Percentiles rank a stretch among this genome's conserved stretches.
These are phyloP conservation scores for Drosophila ochracea DNA, from an alignment of 2,888 invertebrate species.

Conservation along the genomic window DNA sequence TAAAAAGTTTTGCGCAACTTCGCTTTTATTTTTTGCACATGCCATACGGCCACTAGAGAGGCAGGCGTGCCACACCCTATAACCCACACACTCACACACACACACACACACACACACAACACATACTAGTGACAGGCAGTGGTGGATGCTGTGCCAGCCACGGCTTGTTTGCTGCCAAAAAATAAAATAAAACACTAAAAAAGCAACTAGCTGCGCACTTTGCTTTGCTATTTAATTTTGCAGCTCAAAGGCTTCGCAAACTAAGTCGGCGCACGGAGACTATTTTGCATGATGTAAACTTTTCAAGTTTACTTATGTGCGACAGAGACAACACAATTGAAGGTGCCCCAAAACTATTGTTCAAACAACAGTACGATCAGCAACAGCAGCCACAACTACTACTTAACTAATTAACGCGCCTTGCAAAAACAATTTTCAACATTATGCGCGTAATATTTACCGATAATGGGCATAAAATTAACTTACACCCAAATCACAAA, in stretches of 20 bases:
- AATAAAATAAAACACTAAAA: slow-evolving; percentile 26
- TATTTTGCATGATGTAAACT: slow-evolving; percentile 56
- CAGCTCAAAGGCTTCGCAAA: slow-evolving; percentile 74
- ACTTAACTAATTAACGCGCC: slow-evolving; percentile 50
- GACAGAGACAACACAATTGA: slow-evolving; percentile 58
- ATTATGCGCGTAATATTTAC: slow-evolving; percentile 24
- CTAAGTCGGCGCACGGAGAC: slow-evolving; percentile 42
- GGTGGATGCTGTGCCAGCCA: slow-evolving; percentile 72
- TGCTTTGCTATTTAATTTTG: slow-evolving; percentile 80
- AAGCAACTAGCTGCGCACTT: slow-evolving; percentile 62
- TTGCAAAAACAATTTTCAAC: slow-evolving; percentile 23
- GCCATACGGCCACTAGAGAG: slow-evolving; percentile 46
- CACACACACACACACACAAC: slow-evolving; percentile 29
- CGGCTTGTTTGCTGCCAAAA: slow-evolving; percentile 77
- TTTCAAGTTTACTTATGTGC: slow-evolving; percentile 51
- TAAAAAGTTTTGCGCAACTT: slow-evolving; percentile 81
- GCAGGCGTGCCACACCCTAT: slow-evolving; percentile 12
- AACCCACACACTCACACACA: neutral
- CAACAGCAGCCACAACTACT: neutral
- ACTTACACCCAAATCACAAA: slow-evolving; percentile 10
- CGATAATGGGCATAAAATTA: slow-evolving; percentile 49
- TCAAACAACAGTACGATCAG: slow-evolving; percentile 3
- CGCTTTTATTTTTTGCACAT: slow-evolving; percentile 77
- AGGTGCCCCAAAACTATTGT: slow-evolving; percentile 17
- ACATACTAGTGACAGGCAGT: slow-evolving; percentile 72